Evolutionary conservation across 2,797 vertebrate genomes (phyloP), one percentile per base, ranked within the genome.

Genomic region (Harpagifer antarcticus): DNA sequence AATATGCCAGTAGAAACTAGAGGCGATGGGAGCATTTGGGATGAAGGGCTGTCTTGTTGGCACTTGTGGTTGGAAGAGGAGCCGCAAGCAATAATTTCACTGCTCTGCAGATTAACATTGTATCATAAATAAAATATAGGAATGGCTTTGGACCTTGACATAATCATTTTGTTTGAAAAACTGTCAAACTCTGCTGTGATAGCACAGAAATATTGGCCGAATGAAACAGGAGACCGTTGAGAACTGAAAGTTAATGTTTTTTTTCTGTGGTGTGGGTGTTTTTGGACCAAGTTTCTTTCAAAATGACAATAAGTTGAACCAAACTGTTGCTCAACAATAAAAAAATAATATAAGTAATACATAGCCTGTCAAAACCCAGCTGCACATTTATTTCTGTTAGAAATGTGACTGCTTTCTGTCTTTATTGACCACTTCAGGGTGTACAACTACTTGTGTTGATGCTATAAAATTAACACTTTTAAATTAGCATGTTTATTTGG

Each of bases 11-110:
- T 79, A 52, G 59, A 37, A 65, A 68, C 67, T 52, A 19, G 58
- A 76, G 83, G 47, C 5, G 68, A 77, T 68, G 59, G 68, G 69
- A 78, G 76, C 65, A 52, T 60, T 67, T 45, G 56, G 16, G 62
- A 78, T 71, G 52, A 74, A 68, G 53, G 72, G 63, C 72, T 69
- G 69, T 79, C 76, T 75, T 47, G 81, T 69, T 86, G 74, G 65
- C 74, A 72, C 74, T 68, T 69, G 58, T 68, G 73, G 62, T 52
- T 61, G 48, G 31, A 73, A 68, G 52, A 69, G 56, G 54, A 76
- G 37, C 54, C 11, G 49, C 78, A 45, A 62, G 74, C 61, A 45
- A 49, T 81, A 31, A 63, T 73, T 15, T 48, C 12, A 37, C 48
- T 69, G 58, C 33, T 82, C 74, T 64, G n/a, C 40, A 77, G 33